Evolutionary conservation across 2,797 vertebrate genomes (phyloP), one percentile per base, ranked within the genome.

Genomic region (Syncerus caffer): DNA sequence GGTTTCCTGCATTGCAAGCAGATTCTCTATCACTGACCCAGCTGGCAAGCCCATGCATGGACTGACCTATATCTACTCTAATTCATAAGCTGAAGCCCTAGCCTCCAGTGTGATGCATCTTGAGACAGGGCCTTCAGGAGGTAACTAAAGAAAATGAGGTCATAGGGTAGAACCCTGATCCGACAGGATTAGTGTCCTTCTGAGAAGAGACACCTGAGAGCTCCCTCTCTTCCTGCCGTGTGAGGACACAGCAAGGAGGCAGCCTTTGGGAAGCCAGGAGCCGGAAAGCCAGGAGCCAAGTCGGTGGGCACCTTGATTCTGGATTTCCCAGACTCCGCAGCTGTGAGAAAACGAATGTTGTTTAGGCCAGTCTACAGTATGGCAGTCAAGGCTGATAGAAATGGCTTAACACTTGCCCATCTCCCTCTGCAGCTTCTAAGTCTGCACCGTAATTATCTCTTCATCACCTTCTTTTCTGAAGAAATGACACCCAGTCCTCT

Each of bases 301-400:
- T 15, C 11, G 1, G 25, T 25, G 19, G 55, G 34, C 55, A 15
- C 34, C 53, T 60, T 31, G 29, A 13, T 29, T 34, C 25, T 25
- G 7, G 62, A 45, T 42, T 51, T 25, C 47, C 47, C 64, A 21
- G 34, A 9, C 64, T 51, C 57, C 51, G 16, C 78, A 34, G 19
- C 14, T 13, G 17, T 5, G 25, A 62, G 50, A 23, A 53, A 62
- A 21, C 14, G 53, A 74, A 7, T 23, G 78, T 7, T 29, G 27
- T 42, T 15, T 17, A 27, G 10, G 34, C 17, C 2, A 0, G 14
- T 17, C 42, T 34, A 3, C 1, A 14, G 7, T 8, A 13, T 0
- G 6, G 64, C 38, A 15, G 57, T 12, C 47, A 31, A 16, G 2
- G 47, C 25, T 14, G 17, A 17, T 9, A 5, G 23, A 17, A 2